A percentile compares a stretch with the other conserved stretches of the same genome.
Evolutionary conservation across 2,888 invertebrate species (phyloP).

Genomic region (Mythimna vitellina): DNA sequence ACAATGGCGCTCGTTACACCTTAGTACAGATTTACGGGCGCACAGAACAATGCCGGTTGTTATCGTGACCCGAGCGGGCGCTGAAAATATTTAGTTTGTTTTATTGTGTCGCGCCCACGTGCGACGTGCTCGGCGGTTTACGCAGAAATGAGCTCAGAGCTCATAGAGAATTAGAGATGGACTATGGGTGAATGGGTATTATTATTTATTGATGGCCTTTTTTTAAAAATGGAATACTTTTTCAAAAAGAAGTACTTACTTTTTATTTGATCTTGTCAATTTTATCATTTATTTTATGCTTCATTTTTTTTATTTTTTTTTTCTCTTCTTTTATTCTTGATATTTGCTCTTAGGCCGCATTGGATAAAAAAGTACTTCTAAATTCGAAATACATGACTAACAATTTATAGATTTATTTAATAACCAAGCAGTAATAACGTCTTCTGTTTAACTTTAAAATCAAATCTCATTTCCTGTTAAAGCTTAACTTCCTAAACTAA

Average conservation of each 20-base stretch:
- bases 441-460: slow-evolving; percentile 29
- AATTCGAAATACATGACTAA: neutral
- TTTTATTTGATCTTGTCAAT: too few relatives aligned
- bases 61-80: slow-evolving; percentile 65
- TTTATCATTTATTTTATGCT: neutral
- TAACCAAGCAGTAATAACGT: neutral
- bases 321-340: neutral
- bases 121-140: slow-evolving; percentile 22
- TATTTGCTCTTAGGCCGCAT: neutral
- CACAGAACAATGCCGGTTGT: slow-evolving; percentile 79
- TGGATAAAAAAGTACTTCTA: neutral
- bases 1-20: slow-evolving; percentile 80
- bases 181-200: too few relatives aligned
- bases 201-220: neutral
- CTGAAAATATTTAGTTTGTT: slow-evolving; percentile 56
- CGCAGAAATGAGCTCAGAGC: slow-evolving; percentile 40
- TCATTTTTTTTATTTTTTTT: neutral
- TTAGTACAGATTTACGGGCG: slow-evolving; percentile 79
- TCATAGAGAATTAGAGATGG: neutral
- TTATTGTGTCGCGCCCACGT: slow-evolving; percentile 50
- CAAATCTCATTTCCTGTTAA: slow-evolving; percentile 28
- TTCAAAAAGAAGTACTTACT: neutral
- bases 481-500: slow-evolving; percentile 27
- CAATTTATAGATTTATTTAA: neutral
- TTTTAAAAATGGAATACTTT: neutral